These are phyloP conservation scores for Orthosia gracilis DNA, from an alignment of 2,888 invertebrate species.

Conservation along the genomic window DNA sequence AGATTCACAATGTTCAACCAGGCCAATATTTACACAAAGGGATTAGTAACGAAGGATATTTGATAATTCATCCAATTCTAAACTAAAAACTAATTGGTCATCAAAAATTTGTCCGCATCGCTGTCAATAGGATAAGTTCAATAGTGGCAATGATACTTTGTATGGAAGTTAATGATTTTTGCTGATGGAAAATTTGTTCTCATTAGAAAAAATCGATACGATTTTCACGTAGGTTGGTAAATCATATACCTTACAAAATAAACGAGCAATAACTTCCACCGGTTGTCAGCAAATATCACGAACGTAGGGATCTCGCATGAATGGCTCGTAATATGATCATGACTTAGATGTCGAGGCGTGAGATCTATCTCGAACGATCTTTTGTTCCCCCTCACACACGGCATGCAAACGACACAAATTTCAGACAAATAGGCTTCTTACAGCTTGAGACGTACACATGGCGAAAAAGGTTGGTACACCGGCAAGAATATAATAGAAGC, in stretches of 20 bases:
- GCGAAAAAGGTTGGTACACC: background rate
- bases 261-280: slow-evolving; percentile 30
- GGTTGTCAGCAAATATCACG: slow-evolving; percentile 30
- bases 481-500: background rate
- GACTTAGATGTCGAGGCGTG: slow-evolving; percentile 16
- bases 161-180: background rate
- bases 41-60: no score
- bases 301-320: slow-evolving; percentile 12
- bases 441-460: slow-evolving; percentile 1
- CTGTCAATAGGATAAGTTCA: no score
- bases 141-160: no score
- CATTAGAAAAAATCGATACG: background rate
- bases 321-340: slow-evolving; percentile 46
- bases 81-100: background rate
- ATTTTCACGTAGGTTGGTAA: background rate
- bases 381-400: slow-evolving; percentile 52
- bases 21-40: no score
- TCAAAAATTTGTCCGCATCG: no score
- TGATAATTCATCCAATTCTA: no score
- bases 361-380: slow-evolving; percentile 42
- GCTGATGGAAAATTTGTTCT: background rate
- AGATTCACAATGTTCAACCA: no score
- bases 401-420: slow-evolving; percentile 53
- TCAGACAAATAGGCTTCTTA: slow-evolving; percentile 62
- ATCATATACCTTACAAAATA: slow-evolving; percentile 26